Percentiles rank a stretch among this genome's conserved stretches.
Evolutionary conservation across 1,140 invertebrate species (phyloP).

Genomic region (Ceratitis capitata): DNA sequence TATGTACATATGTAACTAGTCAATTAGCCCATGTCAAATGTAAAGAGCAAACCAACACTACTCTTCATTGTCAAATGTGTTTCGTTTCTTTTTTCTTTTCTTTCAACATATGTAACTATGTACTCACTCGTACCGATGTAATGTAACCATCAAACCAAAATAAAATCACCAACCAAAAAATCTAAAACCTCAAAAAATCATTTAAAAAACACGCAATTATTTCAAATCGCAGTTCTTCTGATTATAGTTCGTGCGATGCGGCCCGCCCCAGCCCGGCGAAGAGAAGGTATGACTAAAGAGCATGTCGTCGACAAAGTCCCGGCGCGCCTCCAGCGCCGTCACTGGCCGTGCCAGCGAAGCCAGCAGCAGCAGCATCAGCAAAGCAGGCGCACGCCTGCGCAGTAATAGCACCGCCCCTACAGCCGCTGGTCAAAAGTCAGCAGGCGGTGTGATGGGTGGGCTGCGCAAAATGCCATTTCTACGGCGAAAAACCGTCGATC

Average conservation of each 20-base stretch:
- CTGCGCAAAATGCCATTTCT: constrained; percentile 58
- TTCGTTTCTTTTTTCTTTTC: constrained; percentile 14
- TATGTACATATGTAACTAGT: background rate
- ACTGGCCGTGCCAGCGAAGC: background rate
- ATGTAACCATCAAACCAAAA: background rate
- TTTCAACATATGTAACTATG: background rate
- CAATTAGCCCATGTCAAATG: background rate
- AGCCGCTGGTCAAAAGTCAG: constrained; percentile 52
- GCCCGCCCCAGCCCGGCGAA: constrained; percentile 63
- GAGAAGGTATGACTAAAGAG: constrained; percentile 66
- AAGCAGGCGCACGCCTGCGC: background rate
- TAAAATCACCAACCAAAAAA: background rate
- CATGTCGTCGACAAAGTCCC: constrained; percentile 52
- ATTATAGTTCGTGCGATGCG: constrained; percentile 66
- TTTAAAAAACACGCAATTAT: constrained; percentile 34
- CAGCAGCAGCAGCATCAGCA: background rate
- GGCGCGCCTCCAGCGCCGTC: constrained; percentile 56
- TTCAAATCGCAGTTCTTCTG: constrained; percentile 63
- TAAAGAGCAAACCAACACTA: background rate
- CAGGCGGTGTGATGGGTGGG: constrained; percentile 39
- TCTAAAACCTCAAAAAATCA: background rate
- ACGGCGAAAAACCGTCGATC: constrained; percentile 55
- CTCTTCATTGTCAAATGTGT: background rate
- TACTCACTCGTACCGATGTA: background rate
- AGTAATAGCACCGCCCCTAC: constrained; percentile 17